Evolutionary conservation across 2,113 vertebrate genomes (phyloP), one percentile per base, ranked within the genome.

Genomic region (Romanogobio albipinnatus): DNA sequence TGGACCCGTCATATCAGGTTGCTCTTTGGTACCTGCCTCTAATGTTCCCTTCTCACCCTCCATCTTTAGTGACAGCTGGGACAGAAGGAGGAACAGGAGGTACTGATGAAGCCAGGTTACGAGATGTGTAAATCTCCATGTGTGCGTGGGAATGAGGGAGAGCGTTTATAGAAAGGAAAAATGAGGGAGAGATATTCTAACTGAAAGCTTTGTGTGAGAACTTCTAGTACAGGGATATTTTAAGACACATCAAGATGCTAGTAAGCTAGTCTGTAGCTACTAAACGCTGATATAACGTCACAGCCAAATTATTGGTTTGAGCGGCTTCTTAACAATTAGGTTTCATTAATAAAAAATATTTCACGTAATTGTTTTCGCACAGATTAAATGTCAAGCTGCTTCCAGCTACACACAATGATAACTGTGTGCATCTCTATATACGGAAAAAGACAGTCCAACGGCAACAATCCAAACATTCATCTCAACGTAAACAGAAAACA

Each of bases 401-500:
- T 70, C n/a, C 22, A n/a, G 49, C 26, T 68, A 19, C 10, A 62
- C 9, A 62, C 11, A 58, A 86, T 70, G 36, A 43, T 51, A 43
- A 45, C 24, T n/a, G 22, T 58, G 17, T 39, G 17, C 9, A 39
- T 68, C 33, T 3, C 4, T 39, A 39, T 17, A 9, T 39, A 4
- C 0, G 8, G 81, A 68, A 87, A 68, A 39, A 56, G 36, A 59
- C 56, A 51, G 56, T 51, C 1, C 8, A 15, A 49, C 7, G 22
- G 11, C 43, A 56, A n/a, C 10, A 49, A 77, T 81, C 39, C 47
- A 14, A 19, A 36, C 29, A 70, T 81, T 78, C 13, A 75, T 62
- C 80, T 76, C 33, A 89, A 84, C 49, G 77, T 92, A 89, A 91
- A 93, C 87, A 89, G 9, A 9, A 47, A 78, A 29, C 80, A 51